Evolutionary conservation across 1,140 invertebrate genomes (phyloP).

Genomic region (Mamestra configurata): DNA sequence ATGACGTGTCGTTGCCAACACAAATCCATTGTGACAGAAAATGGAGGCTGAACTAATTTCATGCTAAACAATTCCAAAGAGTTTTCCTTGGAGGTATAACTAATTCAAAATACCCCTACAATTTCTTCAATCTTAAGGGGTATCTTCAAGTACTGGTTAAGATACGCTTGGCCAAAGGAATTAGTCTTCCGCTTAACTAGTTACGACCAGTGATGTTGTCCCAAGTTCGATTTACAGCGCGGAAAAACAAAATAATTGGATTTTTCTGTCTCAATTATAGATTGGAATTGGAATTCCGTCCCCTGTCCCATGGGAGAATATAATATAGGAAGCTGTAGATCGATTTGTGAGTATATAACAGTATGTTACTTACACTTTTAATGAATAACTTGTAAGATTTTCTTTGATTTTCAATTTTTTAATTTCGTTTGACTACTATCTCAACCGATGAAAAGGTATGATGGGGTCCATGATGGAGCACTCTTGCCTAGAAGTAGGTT

Average conservation of each 20-base stretch:
- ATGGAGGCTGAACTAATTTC: no score
- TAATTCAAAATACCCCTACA: not conserved
- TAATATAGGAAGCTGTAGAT: not conserved
- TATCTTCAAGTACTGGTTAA: not conserved
- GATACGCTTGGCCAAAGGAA: not conserved
- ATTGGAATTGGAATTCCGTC: not conserved
- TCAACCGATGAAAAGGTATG: no score
- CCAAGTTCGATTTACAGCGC: not conserved
- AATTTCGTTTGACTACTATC: no score
- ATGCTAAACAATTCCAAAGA: not conserved
- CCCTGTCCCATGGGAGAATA: not conserved
- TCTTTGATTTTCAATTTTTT: no score
- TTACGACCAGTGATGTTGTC: not conserved
- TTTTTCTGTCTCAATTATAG: conserved; percentile 28
- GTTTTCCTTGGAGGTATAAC: no score
- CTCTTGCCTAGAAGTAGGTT: no score
- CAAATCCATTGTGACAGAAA: no score
- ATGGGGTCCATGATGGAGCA: no score
- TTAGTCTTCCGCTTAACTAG: not conserved
- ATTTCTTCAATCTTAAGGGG: not conserved
- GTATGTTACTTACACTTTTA: not conserved
- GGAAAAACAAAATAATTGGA: conserved; percentile 25
- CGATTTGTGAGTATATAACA: not conserved
- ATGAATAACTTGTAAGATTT: no score
- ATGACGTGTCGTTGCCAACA: no score